Percentiles rank a stretch among this genome's conserved stretches.
Evolutionary conservation across 2,113 vertebrate genomes (phyloP).

Genomic region (Antechinus flavipes): DNA sequence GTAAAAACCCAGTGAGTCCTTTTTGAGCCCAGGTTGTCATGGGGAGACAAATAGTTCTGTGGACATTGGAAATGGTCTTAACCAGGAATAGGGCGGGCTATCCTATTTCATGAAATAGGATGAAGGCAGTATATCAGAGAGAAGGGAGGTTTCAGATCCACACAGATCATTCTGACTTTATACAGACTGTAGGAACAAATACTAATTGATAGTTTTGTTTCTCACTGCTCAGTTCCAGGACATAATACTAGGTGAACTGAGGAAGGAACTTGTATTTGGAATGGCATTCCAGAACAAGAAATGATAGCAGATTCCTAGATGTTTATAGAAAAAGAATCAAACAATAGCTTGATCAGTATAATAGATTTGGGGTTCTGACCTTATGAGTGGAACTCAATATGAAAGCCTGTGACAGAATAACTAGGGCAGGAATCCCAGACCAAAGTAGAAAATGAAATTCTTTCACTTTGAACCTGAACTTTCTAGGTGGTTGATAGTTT

Average conservation of each 20-base stretch:
- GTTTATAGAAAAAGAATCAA: background rate
- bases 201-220: background rate
- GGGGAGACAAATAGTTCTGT: background rate
- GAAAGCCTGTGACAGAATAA: background rate
- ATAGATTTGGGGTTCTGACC: background rate
- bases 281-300: background rate
- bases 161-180: background rate
- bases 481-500: background rate
- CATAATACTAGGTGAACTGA: background rate
- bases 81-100: background rate
- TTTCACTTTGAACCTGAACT: background rate
- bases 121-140: background rate
- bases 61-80: background rate
- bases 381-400: background rate
- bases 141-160: background rate
- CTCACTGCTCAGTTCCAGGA: background rate
- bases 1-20: background rate
- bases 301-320: background rate
- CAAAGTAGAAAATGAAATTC: background rate
- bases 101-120: background rate
- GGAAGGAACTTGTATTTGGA: background rate
- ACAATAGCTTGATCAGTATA: background rate
- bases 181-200: background rate
- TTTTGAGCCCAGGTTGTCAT: background rate
- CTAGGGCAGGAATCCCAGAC: background rate